Conservation (phyloP, 2,113 vertebrate genomes). For the Rhipidura dahli region DNA sequence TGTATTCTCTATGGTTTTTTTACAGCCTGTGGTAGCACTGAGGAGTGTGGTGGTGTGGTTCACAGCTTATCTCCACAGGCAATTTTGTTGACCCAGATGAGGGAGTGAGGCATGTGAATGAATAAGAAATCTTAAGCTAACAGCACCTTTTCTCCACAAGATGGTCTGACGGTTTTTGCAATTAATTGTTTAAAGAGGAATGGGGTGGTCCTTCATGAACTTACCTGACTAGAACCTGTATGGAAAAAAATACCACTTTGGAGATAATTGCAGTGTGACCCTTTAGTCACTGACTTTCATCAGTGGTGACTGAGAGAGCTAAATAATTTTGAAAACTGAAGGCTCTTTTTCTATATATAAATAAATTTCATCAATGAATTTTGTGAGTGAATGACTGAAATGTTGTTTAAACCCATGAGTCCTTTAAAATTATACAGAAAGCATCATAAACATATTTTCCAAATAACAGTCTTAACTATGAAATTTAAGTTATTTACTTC, state of each 20-base stretch:
- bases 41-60: fast-evolving
- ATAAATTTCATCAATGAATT: background rate
- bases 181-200: background rate
- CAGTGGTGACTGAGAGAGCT: background rate
- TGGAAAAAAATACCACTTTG: background rate
- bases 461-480: background rate
- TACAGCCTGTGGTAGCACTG: background rate
- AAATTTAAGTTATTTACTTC: background rate
- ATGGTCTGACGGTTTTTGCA: background rate
- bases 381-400: background rate
- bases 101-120: background rate
- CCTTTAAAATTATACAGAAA: background rate
- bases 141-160: background rate
- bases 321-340: background rate
- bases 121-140: background rate
- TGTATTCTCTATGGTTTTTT: background rate
- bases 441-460: background rate
- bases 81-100: background rate
- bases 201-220: background rate
- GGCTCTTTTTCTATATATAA: background rate
- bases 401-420: background rate
- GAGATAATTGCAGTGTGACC: background rate
- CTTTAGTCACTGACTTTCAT: background rate
- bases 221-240: background rate
- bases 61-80: background rate